Percentiles rank a stretch among this genome's conserved stretches.
phyloP scores from a whole-genome alignment of 1,140 invertebrate genomes.

The Carcinoscorpius rotundicauda region DNA sequence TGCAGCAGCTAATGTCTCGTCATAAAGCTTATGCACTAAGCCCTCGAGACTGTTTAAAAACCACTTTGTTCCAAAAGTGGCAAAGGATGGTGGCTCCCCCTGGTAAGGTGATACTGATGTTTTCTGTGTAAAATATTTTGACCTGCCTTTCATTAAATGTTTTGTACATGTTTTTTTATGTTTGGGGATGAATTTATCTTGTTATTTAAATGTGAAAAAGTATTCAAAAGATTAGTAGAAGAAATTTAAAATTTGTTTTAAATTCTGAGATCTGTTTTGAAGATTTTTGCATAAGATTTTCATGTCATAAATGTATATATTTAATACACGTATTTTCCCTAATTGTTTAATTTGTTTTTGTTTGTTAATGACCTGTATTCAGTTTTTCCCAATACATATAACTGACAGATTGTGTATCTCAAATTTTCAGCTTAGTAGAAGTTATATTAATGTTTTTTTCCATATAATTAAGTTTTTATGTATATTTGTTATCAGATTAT shows the following conservation, averaged over 20 bases:
- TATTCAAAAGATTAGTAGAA: background rate
- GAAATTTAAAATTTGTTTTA: conserved; percentile 1
- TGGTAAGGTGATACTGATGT: conserved; percentile 29
- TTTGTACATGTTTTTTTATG: conserved; percentile 2
- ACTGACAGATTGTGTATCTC: too few species aligned
- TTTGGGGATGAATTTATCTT: background rate
- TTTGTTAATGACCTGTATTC: too few species aligned
- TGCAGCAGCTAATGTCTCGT: conserved; percentile 98
- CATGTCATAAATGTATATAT: too few species aligned
- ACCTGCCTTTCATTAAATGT: background rate
- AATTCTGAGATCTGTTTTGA: too few species aligned
- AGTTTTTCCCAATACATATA: too few species aligned
- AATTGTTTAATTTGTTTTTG: too few species aligned
- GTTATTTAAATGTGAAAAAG: background rate
- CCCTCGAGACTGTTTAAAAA: conserved; percentile 92
- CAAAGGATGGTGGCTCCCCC: conserved; percentile 96
- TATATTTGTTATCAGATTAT: too few species aligned
- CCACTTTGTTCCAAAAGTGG: conserved; percentile 97
- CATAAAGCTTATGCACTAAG: conserved; percentile 94
- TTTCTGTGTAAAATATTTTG: background rate
- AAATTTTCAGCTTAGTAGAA: too few species aligned
- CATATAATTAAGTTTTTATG: too few species aligned
- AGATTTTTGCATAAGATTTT: too few species aligned
- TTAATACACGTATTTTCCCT: too few species aligned
- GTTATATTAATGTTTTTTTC: too few species aligned